Evolutionary conservation across 53 echinoderm and acorn worm genomes (phyloP).

Genomic region (Patiria pectinifera): DNA sequence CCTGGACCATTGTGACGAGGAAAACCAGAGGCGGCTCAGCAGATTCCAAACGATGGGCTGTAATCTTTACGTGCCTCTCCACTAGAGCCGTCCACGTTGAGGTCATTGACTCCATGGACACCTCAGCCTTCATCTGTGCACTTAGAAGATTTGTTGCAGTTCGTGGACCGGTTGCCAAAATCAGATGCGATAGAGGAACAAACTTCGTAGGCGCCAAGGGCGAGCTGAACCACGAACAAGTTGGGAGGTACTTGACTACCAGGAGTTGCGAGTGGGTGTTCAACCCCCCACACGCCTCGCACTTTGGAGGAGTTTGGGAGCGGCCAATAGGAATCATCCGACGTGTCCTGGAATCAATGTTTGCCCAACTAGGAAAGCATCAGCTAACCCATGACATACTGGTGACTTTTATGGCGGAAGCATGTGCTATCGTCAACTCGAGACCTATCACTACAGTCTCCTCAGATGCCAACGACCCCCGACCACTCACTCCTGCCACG

Average conservation of each 20-base stretch:
- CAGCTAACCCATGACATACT: conserved; percentile 64
- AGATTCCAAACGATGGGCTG: conserved; percentile 55
- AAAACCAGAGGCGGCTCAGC: conserved; percentile 56
- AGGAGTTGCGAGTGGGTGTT: conserved; percentile 60
- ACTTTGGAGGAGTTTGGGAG: conserved; percentile 71
- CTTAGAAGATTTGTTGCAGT: conserved; percentile 68
- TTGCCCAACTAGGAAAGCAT: conserved; percentile 60
- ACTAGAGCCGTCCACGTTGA: conserved; percentile 63
- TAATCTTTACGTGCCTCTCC: conserved; percentile 57
- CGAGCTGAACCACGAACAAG: conserved; percentile 24
- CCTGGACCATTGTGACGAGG: conserved; percentile 62
- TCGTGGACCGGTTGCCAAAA: conserved; percentile 60
- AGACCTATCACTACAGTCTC: conserved; percentile 57
- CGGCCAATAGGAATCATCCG: conserved; percentile 49
- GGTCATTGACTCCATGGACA: conserved; percentile 59
- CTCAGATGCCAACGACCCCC: conserved; percentile 62
- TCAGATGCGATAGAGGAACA: conserved; percentile 69
- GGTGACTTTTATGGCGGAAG: conserved; percentile 66
- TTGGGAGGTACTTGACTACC: conserved; percentile 5
- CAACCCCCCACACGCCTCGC: conserved; percentile 67
- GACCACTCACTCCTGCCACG: conserved; percentile 47
- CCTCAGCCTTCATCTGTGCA: conserved; percentile 70
- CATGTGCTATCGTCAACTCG: conserved; percentile 42
- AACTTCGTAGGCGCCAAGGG: conserved; percentile 77
- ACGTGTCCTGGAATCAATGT: conserved; percentile 63